Conservation (phyloP, 2,113 vertebrate genomes). For the Scalopus aquaticus region DNA sequence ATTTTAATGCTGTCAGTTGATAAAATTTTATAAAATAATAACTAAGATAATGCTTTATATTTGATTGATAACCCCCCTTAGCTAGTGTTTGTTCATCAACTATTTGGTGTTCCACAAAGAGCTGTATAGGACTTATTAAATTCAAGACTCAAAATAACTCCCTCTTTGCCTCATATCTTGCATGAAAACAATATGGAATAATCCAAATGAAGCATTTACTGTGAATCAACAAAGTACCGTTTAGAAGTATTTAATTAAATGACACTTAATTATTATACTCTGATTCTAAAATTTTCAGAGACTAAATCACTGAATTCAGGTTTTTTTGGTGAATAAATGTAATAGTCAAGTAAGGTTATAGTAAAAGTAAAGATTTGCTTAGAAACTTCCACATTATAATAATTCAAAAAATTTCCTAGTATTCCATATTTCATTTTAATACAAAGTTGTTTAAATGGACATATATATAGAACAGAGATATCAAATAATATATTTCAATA, state of each 20-base stretch:
- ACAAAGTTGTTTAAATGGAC: background rate
- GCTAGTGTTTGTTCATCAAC: too few species aligned
- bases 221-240: constrained; percentile 52
- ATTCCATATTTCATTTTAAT: background rate
- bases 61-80: too few species aligned
- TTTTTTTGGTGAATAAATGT: background rate
- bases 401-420: background rate
- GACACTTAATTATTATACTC: constrained; percentile 75
- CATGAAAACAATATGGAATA: constrained; percentile 27
- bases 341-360: background rate
- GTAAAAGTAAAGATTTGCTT: background rate
- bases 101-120: constrained; percentile 40
- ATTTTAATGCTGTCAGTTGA: background rate
- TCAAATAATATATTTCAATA: background rate
- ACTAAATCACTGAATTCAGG: background rate
- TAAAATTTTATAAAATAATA: background rate
- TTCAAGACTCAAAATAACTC: background rate
- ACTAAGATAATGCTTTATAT: rapidly evolving
- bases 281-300: constrained; percentile 48
- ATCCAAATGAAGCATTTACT: constrained; percentile 70
- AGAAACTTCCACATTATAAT: background rate
- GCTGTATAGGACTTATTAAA: background rate
- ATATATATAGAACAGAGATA: background rate
- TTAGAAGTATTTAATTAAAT: constrained; percentile 75
- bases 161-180: background rate